Percentiles rank a stretch among this genome's conserved stretches.
Conservation (phyloP, 1,140 invertebrate species). For the Glossosoma conforme region DNA sequence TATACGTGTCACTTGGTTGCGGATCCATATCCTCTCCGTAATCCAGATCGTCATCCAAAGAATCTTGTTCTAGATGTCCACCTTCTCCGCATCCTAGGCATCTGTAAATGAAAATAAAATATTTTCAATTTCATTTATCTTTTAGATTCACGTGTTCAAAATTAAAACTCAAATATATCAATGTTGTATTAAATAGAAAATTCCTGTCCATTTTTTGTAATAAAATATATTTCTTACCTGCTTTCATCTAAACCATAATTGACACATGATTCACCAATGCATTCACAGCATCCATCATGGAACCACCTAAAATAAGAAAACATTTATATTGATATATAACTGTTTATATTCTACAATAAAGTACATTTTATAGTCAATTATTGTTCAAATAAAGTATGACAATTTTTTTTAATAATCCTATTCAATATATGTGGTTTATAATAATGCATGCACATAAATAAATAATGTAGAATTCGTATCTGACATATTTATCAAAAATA, state of each 20-base stretch:
- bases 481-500: too few species aligned
- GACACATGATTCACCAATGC: slow-evolving; percentile 82
- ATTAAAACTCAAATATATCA: slow-evolving; percentile 7
- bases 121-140: background rate
- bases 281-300: slow-evolving; percentile 93
- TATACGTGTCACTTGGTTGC: slow-evolving; percentile 9
- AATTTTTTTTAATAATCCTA: too few species aligned
- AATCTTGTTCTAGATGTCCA: slow-evolving; percentile 12
- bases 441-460: too few species aligned
- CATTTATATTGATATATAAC: background rate
- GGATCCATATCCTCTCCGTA: slow-evolving; percentile 24
- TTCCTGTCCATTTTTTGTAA: too few species aligned
- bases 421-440: too few species aligned
- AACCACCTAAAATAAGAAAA: slow-evolving; percentile 68
- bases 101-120: slow-evolving; percentile 12
- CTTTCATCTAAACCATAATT: slow-evolving; percentile 90
- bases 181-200: too few species aligned
- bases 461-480: too few species aligned
- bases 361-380: too few species aligned
- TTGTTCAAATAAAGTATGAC: too few species aligned
- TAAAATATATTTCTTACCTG: slow-evolving; percentile 40
- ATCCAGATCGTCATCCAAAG: slow-evolving; percentile 21
- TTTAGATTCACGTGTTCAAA: background rate
- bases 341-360: background rate
- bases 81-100: slow-evolving; percentile 16